Conservation (phyloP, 2,888 invertebrate genomes). For the Watsonalla binaria region DNA sequence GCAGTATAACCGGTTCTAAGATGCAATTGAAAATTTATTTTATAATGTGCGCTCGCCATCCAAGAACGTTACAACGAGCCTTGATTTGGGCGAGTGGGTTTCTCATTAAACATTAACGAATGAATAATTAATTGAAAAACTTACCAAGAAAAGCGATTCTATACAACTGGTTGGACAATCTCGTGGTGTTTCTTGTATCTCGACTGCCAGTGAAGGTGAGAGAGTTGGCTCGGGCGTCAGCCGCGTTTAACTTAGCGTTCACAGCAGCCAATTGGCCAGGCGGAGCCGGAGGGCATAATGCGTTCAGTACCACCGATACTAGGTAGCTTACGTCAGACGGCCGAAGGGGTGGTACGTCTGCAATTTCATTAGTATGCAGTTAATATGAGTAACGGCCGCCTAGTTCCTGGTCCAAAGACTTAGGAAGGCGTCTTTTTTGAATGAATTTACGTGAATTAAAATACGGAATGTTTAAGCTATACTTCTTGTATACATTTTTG, state of each 20-base stretch:
- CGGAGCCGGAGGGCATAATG: slow-evolving; percentile 82
- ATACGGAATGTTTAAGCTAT: too few species aligned
- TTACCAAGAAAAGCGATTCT: slow-evolving; percentile 89
- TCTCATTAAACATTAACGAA: too few species aligned
- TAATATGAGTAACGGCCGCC: too few species aligned
- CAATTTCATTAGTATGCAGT: slow-evolving; percentile 22
- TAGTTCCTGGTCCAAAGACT: too few species aligned
- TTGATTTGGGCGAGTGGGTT: too few species aligned
- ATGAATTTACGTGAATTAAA: neutral
- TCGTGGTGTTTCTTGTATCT: slow-evolving; percentile 87
- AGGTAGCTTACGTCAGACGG: slow-evolving; percentile 94
- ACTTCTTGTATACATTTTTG: too few species aligned
- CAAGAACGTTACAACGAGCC: too few species aligned
- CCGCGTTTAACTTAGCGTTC: slow-evolving; percentile 83
- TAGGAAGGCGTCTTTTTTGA: too few species aligned
- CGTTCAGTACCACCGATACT: slow-evolving; percentile 92
- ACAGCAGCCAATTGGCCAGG: slow-evolving; percentile 85
- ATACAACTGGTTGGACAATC: slow-evolving; percentile 88
- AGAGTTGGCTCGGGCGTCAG: slow-evolving; percentile 88
- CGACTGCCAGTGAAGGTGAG: slow-evolving; percentile 89
- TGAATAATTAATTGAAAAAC: slow-evolving; percentile 2
- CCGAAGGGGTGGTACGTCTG: slow-evolving; percentile 93
- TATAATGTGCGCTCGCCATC: too few species aligned
- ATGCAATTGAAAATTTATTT: too few species aligned
- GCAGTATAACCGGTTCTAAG: too few species aligned